phyloP scores from a whole-genome alignment of 2,797 vertebrate species.

The Spinibarbus caldwelli region DNA sequence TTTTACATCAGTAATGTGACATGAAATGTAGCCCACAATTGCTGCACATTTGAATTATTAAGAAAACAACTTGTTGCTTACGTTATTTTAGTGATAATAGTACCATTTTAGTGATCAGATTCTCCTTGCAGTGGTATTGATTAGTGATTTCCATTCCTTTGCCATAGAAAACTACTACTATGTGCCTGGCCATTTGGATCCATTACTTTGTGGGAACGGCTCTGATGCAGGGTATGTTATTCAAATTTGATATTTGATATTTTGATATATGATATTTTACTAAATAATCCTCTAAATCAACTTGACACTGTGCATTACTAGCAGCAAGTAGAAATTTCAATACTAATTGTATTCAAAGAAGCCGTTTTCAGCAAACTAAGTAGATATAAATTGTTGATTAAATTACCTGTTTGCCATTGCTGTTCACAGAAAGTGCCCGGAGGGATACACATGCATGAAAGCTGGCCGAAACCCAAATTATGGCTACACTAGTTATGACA shows the following conservation, averaged over 20 bases:
- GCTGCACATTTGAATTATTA: no score
- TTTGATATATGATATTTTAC: no score
- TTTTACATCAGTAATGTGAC: not conserved
- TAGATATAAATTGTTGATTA: not conserved
- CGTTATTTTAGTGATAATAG: no score
- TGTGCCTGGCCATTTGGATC: conserved; percentile 77
- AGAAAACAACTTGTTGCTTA: not conserved
- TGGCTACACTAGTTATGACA: conserved; percentile 93
- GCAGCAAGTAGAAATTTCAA: not conserved
- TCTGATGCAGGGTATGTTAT: conserved; percentile 87
- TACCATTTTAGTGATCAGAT: not conserved
- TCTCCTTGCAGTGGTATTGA: not conserved
- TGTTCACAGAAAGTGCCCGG: conserved; percentile 84
- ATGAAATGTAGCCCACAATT: not conserved
- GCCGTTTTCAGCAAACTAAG: not conserved
- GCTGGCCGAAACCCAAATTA: conserved; percentile 91
- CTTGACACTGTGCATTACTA: not conserved
- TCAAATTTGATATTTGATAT: not conserved
- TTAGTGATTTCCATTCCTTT: not conserved
- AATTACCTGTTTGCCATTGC: not conserved
- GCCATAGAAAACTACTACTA: conserved; percentile 84
- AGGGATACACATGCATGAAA: conserved; percentile 88
- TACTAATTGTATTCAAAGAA: not conserved
- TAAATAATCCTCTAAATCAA: not conserved
- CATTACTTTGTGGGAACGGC: conserved; percentile 93